Conservation (phyloP, 2,888 invertebrate genomes). For the Prosopocoilus inquinatus region DNA sequence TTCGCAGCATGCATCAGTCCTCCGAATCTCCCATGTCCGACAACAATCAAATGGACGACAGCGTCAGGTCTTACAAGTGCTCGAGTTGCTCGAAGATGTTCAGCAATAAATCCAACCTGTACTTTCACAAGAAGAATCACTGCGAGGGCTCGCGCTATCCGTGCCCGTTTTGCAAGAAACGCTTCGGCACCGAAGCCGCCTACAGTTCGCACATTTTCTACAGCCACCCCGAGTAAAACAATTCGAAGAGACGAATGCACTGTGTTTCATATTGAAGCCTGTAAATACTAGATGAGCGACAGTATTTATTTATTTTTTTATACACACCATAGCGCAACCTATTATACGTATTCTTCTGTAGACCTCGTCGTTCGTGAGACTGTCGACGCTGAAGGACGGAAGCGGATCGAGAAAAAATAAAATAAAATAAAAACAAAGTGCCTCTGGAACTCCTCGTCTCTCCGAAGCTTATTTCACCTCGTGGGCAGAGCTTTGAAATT, state of each 20-base stretch:
- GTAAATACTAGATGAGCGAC: no score
- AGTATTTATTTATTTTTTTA: no score
- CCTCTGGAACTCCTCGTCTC: no score
- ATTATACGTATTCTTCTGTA: no score
- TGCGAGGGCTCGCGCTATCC: constrained; percentile 50
- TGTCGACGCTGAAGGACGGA: no score
- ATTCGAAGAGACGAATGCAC: neutral
- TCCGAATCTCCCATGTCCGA: constrained; percentile 6
- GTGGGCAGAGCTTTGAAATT: no score
- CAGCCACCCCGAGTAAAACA: constrained; percentile 48
- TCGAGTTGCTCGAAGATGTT: constrained; percentile 49
- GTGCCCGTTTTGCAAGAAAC: constrained; percentile 51
- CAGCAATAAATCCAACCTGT: constrained; percentile 48
- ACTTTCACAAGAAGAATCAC: constrained; percentile 51
- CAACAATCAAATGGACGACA: constrained; percentile 24
- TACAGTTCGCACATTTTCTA: constrained; percentile 52
- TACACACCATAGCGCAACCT: no score
- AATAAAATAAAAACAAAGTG: no score
- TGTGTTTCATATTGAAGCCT: no score
- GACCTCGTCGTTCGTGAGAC: no score
- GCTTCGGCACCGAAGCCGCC: constrained; percentile 50
- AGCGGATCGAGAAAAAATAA: no score
- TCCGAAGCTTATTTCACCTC: no score
- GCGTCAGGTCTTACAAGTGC: constrained; percentile 44
- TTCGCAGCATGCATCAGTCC: constrained; percentile 35